Base-by-base conservation (phyloP, 2,888 invertebrate species). In the Cephus sareptanus region DNA sequence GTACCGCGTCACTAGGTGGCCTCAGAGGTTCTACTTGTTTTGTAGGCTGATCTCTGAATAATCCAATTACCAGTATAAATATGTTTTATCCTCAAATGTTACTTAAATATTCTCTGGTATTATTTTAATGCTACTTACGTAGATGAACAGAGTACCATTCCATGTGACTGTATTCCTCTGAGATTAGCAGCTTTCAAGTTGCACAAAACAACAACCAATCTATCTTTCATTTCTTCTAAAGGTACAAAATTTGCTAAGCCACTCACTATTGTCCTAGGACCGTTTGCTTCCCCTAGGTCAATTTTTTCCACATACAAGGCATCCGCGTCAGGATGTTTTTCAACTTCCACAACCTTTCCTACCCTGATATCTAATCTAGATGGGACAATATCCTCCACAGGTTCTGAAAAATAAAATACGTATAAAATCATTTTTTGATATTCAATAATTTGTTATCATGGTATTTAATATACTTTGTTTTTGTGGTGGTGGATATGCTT, bases 181-280 rank as follows among this genome's bases (percentile, higher is more conserved):
- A 99, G 97, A 93, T 98, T 99, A 23, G 98, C 98, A 69, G 99
- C 96, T 92, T 99, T 99, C 75, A 99, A 94, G 92, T 99, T 99
- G 86, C 98, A 98, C 75, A 99, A 92, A 4, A 99, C 97, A 6
- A 99, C 96, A 9, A 98, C 99, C 92, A 97, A 93, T 79, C 98
- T 94, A 87, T 98, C 94, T 88, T 96, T 94, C 96, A 99, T 97
- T 92, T 98, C 95, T 88, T 98, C 97, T 76, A 97, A 93, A 15
- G 98, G 95, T 31, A 98, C 96, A 92, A 95, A 97, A 89, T 97
- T 97, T 0, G 98, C 99, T 82, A 99, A 93, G 1, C 99, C 99
- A 86, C 98, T 98, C 83, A 96, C 95, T 79, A 96, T 71, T 23
- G 71, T 71, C 71, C 71, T 31, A 13, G 71, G 71, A 30, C 78